phyloP scores from a whole-genome alignment of 2,113 vertebrate species.

The Hydropotes inermis region DNA sequence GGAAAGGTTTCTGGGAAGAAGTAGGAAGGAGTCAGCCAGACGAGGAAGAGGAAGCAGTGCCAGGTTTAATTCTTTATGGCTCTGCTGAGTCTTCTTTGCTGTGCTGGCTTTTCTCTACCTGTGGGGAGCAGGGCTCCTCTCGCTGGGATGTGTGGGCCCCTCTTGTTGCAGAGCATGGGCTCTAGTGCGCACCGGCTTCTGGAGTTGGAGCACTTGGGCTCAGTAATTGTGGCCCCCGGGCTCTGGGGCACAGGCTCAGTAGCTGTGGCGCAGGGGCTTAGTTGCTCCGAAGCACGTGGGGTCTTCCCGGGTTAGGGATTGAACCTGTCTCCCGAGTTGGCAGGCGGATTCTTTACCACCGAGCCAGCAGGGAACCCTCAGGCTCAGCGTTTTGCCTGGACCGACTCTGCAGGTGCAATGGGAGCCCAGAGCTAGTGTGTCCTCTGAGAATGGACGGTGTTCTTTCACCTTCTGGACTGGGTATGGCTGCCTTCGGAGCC shows the following conservation, averaged over 20 bases:
- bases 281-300: not conserved
- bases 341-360: not conserved
- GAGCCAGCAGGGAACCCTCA: not conserved
- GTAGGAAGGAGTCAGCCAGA: not conserved
- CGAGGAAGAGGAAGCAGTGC: not conserved
- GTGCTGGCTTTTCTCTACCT: not conserved
- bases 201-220: not conserved
- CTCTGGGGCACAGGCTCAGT: not conserved
- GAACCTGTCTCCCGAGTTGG: not conserved
- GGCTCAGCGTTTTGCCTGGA: not conserved
- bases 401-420: not conserved
- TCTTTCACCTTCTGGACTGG: not conserved
- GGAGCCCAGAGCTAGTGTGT: not conserved
- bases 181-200: rapidly evolving
- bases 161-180: not conserved
- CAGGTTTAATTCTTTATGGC: not conserved
- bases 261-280: not conserved
- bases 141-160: not conserved
- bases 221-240: no score
- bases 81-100: not conserved
- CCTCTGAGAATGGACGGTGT: not conserved
- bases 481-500: not conserved
- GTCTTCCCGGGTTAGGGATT: not conserved
- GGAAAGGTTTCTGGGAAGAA: not conserved
- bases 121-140: not conserved